Conservation (phyloP, 2,113 vertebrate genomes). For the Hippocampus guttulatus region DNA sequence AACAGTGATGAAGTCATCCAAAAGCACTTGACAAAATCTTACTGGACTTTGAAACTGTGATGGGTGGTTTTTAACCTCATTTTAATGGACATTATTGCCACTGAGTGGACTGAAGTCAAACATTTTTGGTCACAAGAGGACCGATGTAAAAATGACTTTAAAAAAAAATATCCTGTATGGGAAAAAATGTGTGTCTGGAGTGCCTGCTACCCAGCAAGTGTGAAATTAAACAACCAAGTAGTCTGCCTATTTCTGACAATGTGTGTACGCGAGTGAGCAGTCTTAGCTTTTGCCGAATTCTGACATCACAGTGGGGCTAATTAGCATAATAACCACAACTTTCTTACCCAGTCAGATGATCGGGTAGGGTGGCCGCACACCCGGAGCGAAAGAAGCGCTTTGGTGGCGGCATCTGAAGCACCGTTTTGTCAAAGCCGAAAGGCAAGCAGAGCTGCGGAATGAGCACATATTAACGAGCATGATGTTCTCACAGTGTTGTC, state of each 20-base stretch:
- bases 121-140: background rate
- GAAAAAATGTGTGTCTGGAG: background rate
- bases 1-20: background rate
- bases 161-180: background rate
- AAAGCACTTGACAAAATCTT: background rate
- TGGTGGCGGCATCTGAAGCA: too few species aligned
- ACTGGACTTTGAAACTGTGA: background rate
- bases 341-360: too few species aligned
- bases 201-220: background rate
- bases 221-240: background rate
- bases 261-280: background rate
- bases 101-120: background rate
- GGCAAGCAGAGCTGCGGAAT: too few species aligned
- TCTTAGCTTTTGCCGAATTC: background rate
- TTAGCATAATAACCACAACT: background rate
- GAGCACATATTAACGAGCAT: too few species aligned
- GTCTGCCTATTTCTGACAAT: background rate
- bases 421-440: too few species aligned
- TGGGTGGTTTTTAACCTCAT: too few species aligned
- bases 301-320: background rate
- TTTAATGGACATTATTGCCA: background rate
- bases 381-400: too few species aligned
- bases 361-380: too few species aligned
- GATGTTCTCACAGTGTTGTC: too few species aligned
- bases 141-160: too few species aligned